Evolutionary conservation across 2,797 vertebrate species (phyloP).

Genomic region (Rhinoraja longicauda): DNA sequence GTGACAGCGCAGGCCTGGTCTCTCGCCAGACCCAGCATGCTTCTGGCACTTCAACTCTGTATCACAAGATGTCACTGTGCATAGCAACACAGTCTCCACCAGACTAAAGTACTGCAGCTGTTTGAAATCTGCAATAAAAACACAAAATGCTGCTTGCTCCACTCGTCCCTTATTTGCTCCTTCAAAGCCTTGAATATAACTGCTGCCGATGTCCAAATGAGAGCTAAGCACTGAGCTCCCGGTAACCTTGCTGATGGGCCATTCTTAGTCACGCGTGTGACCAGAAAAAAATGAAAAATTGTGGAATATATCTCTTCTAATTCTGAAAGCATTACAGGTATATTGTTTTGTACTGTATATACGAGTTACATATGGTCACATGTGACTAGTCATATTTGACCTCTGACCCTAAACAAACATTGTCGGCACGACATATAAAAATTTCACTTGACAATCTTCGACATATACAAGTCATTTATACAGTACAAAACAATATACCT

Average conservation of each 20-base stretch:
- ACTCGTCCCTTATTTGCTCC: not conserved
- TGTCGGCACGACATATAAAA: too few species aligned
- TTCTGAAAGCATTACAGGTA: too few species aligned
- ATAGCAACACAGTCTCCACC: not conserved
- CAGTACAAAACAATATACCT: too few species aligned
- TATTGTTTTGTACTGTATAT: too few species aligned
- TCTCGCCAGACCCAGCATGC: not conserved
- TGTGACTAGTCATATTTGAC: too few species aligned
- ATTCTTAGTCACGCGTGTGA: too few species aligned
- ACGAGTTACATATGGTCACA: too few species aligned
- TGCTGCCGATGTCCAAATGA: not conserved
- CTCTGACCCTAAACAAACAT: too few species aligned
- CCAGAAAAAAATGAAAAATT: too few species aligned
- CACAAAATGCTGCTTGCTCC: not conserved
- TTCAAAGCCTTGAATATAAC: not conserved
- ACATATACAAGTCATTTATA: too few species aligned
- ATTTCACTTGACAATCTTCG: too few species aligned
- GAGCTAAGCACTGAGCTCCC: not conserved
- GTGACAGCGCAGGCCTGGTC: not conserved
- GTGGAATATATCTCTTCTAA: too few species aligned
- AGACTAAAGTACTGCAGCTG: not conserved
- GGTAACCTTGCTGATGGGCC: not conserved
- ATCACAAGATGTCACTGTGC: slow-evolving; percentile 3
- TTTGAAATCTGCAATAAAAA: not conserved
- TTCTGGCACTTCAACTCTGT: not conserved